These are phyloP conservation scores for Poecilia picta DNA, from an alignment of 2,797 vertebrate species.

Conservation along the genomic window DNA sequence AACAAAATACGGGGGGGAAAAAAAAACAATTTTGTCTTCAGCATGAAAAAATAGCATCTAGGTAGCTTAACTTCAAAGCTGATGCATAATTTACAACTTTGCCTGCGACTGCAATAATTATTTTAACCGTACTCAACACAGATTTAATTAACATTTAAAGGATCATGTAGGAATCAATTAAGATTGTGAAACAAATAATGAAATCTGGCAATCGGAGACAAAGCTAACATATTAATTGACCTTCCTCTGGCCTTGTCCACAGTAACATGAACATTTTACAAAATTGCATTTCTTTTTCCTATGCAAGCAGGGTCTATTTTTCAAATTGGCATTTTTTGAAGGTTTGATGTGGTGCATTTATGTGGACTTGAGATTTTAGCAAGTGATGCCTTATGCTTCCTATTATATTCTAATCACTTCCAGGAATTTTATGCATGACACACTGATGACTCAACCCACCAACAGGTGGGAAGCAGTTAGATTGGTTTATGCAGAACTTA, in stretches of 20 bases:
- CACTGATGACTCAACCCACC: not conserved
- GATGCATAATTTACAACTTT: not conserved
- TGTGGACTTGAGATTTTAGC: not conserved
- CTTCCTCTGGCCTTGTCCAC: not conserved
- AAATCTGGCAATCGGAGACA: constrained; percentile 51
- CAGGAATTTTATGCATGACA: not conserved
- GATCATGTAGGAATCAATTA: constrained; percentile 36
- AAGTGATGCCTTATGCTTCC: not conserved
- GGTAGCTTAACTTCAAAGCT: not conserved
- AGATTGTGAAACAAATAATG: constrained; percentile 40
- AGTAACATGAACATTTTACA: not conserved
- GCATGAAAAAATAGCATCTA: constrained; percentile 25
- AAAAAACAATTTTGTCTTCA: constrained; percentile 29
- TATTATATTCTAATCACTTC: too few species aligned
- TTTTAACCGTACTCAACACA: not conserved
- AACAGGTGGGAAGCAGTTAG: not conserved
- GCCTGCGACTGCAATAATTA: not conserved
- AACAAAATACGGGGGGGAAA: constrained; percentile 46
- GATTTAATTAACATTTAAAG: not conserved
- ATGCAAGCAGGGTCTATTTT: not conserved
- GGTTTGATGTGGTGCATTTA: not conserved
- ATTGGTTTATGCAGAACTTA: not conserved
- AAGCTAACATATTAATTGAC: constrained; percentile 40
- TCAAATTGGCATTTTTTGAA: not conserved
- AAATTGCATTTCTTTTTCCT: too few species aligned